Evolutionary conservation across 2,113 vertebrate species (phyloP), one percentile per base, ranked within the genome.

Genomic region (Montifringilla adamsi): DNA sequence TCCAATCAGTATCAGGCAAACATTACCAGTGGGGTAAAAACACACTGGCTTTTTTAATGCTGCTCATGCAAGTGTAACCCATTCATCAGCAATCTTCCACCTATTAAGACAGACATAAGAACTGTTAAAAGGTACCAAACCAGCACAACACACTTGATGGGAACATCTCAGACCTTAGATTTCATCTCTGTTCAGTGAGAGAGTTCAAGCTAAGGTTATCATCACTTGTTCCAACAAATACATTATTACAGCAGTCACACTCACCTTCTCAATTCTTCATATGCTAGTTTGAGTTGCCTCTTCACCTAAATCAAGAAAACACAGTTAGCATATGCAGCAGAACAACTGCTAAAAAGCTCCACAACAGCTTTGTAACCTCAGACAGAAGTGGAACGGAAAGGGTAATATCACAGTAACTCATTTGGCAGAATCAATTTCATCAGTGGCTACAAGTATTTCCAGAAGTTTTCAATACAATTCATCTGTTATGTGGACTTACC

Each of bases 181-280:
- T 68, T 98, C 98, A 98, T 98, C 98, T 98, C 87, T 83, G 9
- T 83, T 98, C 98, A 98, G 98, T 95, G 95, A 98, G 98, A 98
- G 98, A 98, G 98, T 98, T 98, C 98, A 98, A 97, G 95, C 41
- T 60, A 96, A 91, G 82, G 89, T 78, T 96, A 94, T 98, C 98
- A 98, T 98, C 98, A 98, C 60, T 22, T 95, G 95, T 96, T 96
- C 95, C 96, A 94, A 46, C 20, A 84, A 19, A 43, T 15, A 18
- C 13, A 28, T 68, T 19, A 56, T 31, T 67, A 31, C n/a, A 50
- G 33, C 24, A 75, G 11, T 33, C 39, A 46, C 26, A 64, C 96
- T 83, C 67, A 96, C 97, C 79, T 94, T 44, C 44, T 52, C 15
- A 7, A 23, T 27, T 91, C 39, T 53, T 89, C 24, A 14, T 20